These are phyloP conservation scores for Oryzias javanicus DNA, from an alignment of 2,113 vertebrate genomes.

Conservation along the genomic window DNA sequence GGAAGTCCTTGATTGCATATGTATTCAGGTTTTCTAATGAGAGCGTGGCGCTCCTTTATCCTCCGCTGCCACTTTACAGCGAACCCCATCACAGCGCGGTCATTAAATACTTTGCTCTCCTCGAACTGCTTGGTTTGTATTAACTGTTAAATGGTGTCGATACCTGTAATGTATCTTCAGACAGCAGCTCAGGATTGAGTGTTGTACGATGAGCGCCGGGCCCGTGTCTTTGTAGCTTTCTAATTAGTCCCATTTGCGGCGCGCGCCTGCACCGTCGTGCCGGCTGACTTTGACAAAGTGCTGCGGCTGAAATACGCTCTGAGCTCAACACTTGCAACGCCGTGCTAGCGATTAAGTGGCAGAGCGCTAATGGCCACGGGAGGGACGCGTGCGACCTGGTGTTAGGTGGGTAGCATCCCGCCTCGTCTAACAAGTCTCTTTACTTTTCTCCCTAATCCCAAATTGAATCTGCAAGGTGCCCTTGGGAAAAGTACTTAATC, in stretches of 20 bases:
- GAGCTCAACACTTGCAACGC: constrained; percentile 57
- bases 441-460: constrained; percentile 71
- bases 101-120: neutral
- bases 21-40: neutral
- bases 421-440: constrained; percentile 61
- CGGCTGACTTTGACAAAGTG: constrained; percentile 73
- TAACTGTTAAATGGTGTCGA: constrained; percentile 30
- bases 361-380: constrained; percentile 54
- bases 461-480: constrained; percentile 77
- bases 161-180: constrained; percentile 42
- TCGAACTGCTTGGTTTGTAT: constrained; percentile 6
- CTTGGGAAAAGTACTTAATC: constrained; percentile 72
- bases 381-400: constrained; percentile 39
- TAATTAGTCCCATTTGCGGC: constrained; percentile 74
- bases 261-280: constrained; percentile 44
- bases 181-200: constrained; percentile 39
- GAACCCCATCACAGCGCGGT: neutral
- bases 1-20: neutral
- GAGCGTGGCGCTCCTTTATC: neutral
- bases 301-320: constrained; percentile 54
- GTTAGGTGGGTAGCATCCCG: constrained; percentile 51
- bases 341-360: constrained; percentile 60
- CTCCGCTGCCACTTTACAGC: neutral
- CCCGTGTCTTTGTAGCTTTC: constrained; percentile 59
- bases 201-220: constrained; percentile 38